phyloP scores from a whole-genome alignment of 2,797 vertebrate species.

The Pseudochaenichthys georgianus region DNA sequence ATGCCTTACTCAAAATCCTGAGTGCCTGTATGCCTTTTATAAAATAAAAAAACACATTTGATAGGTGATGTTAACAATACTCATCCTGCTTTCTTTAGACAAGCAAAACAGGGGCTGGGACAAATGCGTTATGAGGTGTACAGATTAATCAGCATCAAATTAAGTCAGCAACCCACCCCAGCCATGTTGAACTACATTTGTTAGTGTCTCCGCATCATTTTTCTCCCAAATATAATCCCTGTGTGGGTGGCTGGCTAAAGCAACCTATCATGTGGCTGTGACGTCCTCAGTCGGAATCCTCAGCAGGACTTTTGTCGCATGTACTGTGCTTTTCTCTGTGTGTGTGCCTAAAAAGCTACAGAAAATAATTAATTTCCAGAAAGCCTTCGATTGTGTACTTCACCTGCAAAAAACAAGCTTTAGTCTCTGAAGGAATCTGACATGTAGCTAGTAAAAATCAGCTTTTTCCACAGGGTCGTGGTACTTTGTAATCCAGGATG shows the following conservation, averaged over 20 bases:
- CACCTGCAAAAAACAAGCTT: neutral
- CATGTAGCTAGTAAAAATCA: neutral
- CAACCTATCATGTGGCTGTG: conserved; percentile 58
- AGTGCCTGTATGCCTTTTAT: neutral
- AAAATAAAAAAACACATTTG: neutral
- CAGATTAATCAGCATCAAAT: conserved; percentile 72
- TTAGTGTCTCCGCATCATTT: conserved; percentile 35
- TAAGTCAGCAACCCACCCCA: conserved; percentile 43
- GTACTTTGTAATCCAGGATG: neutral
- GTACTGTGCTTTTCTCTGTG: conserved; percentile 38
- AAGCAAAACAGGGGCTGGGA: conserved; percentile 14
- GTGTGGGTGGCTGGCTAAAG: conserved; percentile 67
- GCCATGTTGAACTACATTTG: conserved; percentile 52
- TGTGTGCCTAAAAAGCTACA: neutral
- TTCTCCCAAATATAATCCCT: conserved; percentile 50
- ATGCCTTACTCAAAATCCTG: conserved; percentile 27
- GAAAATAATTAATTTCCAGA: no score
- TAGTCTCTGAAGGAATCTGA: neutral
- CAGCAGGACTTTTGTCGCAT: conserved; percentile 59
- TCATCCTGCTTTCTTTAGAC: conserved; percentile 15
- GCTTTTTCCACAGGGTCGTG: neutral
- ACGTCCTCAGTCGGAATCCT: conserved; percentile 60
- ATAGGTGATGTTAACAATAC: conserved; percentile 6
- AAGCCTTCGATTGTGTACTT: neutral
- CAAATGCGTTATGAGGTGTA: conserved; percentile 35